Percentiles rank a stretch among this genome's conserved stretches.
phyloP scores from a whole-genome alignment of 2,888 invertebrate species.

The Maniola hyperantus region DNA sequence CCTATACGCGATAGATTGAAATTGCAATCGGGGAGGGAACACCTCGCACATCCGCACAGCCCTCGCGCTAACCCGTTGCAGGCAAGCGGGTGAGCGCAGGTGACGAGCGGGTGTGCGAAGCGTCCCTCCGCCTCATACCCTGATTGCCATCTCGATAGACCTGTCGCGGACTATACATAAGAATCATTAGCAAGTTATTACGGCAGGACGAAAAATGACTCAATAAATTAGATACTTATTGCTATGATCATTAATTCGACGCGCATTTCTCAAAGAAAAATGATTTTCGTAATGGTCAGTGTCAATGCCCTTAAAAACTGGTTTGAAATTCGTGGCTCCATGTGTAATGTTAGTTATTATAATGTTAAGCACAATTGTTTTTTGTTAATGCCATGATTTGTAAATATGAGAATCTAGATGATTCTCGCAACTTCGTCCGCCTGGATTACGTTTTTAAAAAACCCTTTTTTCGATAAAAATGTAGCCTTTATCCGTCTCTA shows the following conservation, averaged over 20 bases:
- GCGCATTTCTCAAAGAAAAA: slow-evolving; percentile 50
- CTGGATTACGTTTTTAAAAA: too few relatives aligned
- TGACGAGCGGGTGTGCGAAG: too few relatives aligned
- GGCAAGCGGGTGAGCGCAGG: too few relatives aligned
- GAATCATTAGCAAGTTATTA: background rate
- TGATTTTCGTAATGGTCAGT: slow-evolving; percentile 65
- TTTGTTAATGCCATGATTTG: background rate
- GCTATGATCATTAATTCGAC: slow-evolving; percentile 52
- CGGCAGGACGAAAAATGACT: slow-evolving; percentile 49
- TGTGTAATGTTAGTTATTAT: slow-evolving; percentile 25
- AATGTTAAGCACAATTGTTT: background rate
- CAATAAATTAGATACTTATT: slow-evolving; percentile 52
- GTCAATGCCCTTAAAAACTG: slow-evolving; percentile 66
- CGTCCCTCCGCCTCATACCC: too few relatives aligned
- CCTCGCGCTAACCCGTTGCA: too few relatives aligned
- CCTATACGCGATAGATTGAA: too few relatives aligned
- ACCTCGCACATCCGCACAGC: too few relatives aligned
- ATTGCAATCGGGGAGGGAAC: too few relatives aligned
- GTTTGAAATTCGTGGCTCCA: slow-evolving; percentile 47
- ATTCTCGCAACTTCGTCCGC: background rate
- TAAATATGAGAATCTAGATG: background rate
- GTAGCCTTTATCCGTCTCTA: too few relatives aligned
- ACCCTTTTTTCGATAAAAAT: too few relatives aligned
- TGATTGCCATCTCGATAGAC: too few relatives aligned
- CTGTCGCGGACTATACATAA: too few relatives aligned